A percentile compares a stretch with the other conserved stretches of the same genome.
Evolutionary conservation across 2,888 invertebrate species (phyloP).

Genomic region (Atrina japonica): DNA sequence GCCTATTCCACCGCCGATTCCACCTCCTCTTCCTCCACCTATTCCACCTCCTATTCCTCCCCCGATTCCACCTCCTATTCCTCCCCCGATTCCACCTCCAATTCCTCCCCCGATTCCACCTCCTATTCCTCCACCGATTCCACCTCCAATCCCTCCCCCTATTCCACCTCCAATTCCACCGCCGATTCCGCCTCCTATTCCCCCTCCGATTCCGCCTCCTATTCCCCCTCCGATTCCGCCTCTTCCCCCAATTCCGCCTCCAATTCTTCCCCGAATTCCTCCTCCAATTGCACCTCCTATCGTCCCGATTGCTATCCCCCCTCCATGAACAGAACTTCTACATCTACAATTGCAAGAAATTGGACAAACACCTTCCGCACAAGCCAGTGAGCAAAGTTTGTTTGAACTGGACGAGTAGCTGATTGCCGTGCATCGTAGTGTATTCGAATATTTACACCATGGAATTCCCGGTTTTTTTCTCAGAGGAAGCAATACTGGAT

Average conservation of each 20-base stretch:
- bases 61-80: not conserved
- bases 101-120: not conserved
- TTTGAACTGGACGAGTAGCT: slow-evolving; percentile 6
- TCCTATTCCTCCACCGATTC: not conserved
- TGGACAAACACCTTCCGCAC: slow-evolving; percentile 37
- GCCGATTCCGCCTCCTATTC: not conserved
- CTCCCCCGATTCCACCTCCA: slow-evolving; percentile 4
- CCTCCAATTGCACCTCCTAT: not conserved
- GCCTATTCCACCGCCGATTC: not conserved
- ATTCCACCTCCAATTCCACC: not conserved
- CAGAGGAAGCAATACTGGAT: slow-evolving; percentile 17
- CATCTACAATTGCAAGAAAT: slow-evolving; percentile 36
- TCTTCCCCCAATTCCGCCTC: not conserved
- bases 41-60: slow-evolving; percentile 1
- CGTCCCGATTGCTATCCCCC: not conserved
- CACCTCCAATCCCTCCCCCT: not conserved
- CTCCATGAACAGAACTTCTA: not conserved
- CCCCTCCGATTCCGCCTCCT: not conserved
- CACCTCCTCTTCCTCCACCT: not conserved
- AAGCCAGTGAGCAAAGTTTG: slow-evolving; percentile 22
- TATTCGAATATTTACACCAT: slow-evolving; percentile 12
- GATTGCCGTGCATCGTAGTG: slow-evolving; percentile 19
- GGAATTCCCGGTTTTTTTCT: slow-evolving; percentile 28
- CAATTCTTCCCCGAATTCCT: not conserved
- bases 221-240: not conserved